phyloP scores from a whole-genome alignment of 2,888 invertebrate genomes.

The Caenorhabditis virilis region DNA sequence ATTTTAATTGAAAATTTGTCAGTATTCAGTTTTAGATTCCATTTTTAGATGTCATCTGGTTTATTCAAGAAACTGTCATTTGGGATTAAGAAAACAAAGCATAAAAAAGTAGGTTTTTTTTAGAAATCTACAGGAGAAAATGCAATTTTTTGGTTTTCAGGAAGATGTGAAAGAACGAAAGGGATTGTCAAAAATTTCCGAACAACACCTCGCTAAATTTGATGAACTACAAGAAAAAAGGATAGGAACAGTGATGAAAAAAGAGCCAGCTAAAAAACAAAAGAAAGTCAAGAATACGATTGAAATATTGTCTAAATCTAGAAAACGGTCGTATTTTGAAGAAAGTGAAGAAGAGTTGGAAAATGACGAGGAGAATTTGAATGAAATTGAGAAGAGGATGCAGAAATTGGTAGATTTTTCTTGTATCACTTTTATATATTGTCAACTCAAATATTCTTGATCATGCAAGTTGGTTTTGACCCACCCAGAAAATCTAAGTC shows the following conservation, averaged over 20 bases:
- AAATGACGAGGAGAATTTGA: conserved; percentile 3
- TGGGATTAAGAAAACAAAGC: conserved; percentile 22
- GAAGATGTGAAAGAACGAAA: conserved; percentile 1
- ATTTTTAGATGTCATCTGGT: conserved; percentile 21
- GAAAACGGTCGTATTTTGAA: conserved; percentile 15
- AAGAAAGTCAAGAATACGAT: conserved; percentile 6
- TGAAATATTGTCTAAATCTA: conserved; percentile 12
- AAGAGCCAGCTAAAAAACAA: conserved; percentile 5
- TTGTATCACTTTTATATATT: too few species aligned
- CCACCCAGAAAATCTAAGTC: too few species aligned
- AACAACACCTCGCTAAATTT: conserved; percentile 12
- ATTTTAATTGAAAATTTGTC: background rate
- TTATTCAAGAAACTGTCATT: conserved; percentile 25
- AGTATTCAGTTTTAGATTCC: background rate
- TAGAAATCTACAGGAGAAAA: background rate
- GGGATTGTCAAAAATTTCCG: conserved; percentile 24
- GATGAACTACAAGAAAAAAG: conserved; percentile 29
- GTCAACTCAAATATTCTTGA: too few species aligned
- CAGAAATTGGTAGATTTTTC: conserved; percentile 13
- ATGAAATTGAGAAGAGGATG: conserved; percentile 18
- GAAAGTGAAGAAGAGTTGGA: conserved; percentile 13
- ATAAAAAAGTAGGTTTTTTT: conserved; percentile 8
- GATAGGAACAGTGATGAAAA: conserved; percentile 23
- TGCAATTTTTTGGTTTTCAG: too few species aligned
- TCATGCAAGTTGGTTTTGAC: too few species aligned